Conservation (phyloP, 2,797 vertebrate genomes). For the Bradypodion ventrale region DNA sequence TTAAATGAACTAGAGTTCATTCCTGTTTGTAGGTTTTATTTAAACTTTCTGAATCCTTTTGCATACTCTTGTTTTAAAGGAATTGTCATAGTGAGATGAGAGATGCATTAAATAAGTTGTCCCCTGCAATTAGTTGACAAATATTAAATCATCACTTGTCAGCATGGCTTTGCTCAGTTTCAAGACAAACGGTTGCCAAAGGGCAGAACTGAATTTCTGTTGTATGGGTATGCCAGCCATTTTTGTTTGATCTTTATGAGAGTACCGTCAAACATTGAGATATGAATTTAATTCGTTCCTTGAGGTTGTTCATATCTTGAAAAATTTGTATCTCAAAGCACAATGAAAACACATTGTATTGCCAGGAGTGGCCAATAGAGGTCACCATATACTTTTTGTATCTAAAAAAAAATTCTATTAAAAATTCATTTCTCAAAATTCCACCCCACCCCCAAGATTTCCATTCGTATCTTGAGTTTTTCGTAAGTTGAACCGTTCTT, state of each 20-base stretch:
- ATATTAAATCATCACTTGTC: slow-evolving; percentile 26
- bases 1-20: not conserved
- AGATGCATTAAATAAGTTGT: not conserved
- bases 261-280: too few species aligned
- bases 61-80: not conserved
- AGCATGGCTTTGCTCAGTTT: slow-evolving; percentile 16
- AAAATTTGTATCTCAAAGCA: too few species aligned
- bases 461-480: too few species aligned
- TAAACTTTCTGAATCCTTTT: not conserved
- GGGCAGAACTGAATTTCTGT: slow-evolving; percentile 26
- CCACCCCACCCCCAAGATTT: too few species aligned
- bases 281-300: too few species aligned
- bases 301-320: too few species aligned
- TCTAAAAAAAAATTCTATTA: too few species aligned
- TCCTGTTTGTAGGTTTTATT: not conserved
- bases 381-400: too few species aligned
- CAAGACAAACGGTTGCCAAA: slow-evolving; percentile 25
- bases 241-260: not conserved
- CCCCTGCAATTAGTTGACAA: not conserved
- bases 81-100: not conserved
- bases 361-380: too few species aligned
- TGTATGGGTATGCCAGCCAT: slow-evolving; percentile 3
- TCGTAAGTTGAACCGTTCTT: too few species aligned
- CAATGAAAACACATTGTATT: too few species aligned
- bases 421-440: too few species aligned